Evolutionary conservation across 1,140 invertebrate genomes (phyloP).

Genomic region (Bombus cullumanus): DNA sequence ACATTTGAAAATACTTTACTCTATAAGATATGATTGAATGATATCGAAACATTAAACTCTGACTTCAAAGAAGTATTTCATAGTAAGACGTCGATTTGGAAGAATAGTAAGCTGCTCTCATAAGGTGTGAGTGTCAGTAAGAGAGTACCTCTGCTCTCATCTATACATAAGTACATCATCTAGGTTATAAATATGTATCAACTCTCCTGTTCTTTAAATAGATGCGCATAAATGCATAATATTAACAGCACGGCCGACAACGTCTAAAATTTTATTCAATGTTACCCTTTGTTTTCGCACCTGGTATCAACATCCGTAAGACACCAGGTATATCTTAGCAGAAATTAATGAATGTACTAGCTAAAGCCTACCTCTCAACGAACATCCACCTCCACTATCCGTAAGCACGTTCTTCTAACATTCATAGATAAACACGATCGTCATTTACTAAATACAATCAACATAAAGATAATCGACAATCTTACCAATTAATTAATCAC

Average conservation of each 20-base stretch:
- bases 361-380: background rate
- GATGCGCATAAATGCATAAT: background rate
- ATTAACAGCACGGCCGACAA: background rate
- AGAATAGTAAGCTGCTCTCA: no score
- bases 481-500: background rate
- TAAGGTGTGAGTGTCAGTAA: no score
- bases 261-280: background rate
- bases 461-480: background rate
- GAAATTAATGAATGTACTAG: background rate
- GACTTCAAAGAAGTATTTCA: background rate
- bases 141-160: background rate
- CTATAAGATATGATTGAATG: background rate
- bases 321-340: background rate
- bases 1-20: no score
- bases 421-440: background rate
- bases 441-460: no score
- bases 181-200: constrained; percentile 8
- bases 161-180: background rate
- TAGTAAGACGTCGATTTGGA: no score
- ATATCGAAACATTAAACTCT: background rate
- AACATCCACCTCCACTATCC: no score
- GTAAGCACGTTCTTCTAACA: background rate
- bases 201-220: no score
- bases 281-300: background rate
- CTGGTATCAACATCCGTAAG: no score